These are phyloP conservation scores for Caenorhabditis angaria DNA, from an alignment of 2,888 invertebrate species.

Conservation along the genomic window DNA sequence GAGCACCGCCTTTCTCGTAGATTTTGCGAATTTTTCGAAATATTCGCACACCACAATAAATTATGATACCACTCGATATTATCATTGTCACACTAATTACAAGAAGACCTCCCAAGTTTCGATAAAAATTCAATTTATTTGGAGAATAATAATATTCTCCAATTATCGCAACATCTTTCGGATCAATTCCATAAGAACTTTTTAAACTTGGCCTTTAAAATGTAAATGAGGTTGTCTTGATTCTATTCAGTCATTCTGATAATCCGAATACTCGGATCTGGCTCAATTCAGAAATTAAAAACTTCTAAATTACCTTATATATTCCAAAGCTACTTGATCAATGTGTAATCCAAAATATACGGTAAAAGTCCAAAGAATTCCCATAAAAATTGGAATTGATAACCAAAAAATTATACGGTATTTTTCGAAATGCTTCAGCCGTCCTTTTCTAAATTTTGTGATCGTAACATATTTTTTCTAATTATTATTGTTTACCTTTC, in stretches of 20 bases:
- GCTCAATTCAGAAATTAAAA: background rate
- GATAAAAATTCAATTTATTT: constrained; percentile 9
- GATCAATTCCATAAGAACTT: constrained; percentile 4
- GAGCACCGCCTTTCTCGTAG: constrained; percentile 17
- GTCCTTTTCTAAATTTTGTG: constrained; percentile 20
- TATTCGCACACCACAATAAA: constrained; percentile 11
- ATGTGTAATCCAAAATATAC: constrained; percentile 5
- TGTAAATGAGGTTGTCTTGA: no score
- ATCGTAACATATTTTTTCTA: background rate
- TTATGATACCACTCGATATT: constrained; percentile 18
- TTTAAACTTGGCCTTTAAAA: constrained; percentile 14
- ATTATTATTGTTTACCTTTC: background rate
- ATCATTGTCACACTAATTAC: constrained; percentile 19
- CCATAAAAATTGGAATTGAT: constrained; percentile 4
- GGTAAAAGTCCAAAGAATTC: constrained; percentile 9
- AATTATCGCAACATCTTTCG: constrained; percentile 12
- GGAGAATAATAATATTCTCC: constrained; percentile 18
- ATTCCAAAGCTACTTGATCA: constrained; percentile 12
- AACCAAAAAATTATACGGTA: constrained; percentile 24
- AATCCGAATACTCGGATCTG: no score
- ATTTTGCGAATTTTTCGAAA: constrained; percentile 15
- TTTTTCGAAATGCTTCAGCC: constrained; percentile 21
- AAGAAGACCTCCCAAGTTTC: constrained; percentile 11
- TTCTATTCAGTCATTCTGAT: no score
- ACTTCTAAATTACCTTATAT: constrained; percentile 7